Evolutionary conservation across 2,888 invertebrate genomes (phyloP).

Genomic region (Eudemis profundana): DNA sequence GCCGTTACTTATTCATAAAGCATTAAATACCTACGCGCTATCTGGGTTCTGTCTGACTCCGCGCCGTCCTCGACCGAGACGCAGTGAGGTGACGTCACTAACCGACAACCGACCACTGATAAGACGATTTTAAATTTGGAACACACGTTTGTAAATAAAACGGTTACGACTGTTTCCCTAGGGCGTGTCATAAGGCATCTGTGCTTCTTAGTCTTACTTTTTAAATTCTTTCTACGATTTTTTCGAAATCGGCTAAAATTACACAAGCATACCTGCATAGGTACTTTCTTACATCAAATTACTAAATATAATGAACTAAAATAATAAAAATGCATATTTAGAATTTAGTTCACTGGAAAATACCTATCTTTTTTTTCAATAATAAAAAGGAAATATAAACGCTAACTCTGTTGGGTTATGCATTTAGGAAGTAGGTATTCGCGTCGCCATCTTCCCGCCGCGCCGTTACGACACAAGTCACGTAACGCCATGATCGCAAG

Average conservation of each 20-base stretch:
- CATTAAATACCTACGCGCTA: slow-evolving; percentile 50
- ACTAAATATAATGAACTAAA: too few relatives aligned
- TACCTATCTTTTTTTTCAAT: too few relatives aligned
- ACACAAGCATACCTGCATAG: too few relatives aligned
- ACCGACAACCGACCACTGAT: slow-evolving; percentile 43
- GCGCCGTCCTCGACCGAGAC: slow-evolving; percentile 58
- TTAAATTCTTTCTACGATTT: background rate
- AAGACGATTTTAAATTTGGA: slow-evolving; percentile 39
- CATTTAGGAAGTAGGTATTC: slow-evolving; percentile 11
- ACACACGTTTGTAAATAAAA: slow-evolving; percentile 35
- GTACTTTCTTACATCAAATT: too few relatives aligned
- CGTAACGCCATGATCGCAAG: slow-evolving; percentile 62
- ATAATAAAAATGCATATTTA: too few relatives aligned
- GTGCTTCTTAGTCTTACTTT: background rate
- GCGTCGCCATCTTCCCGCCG: slow-evolving; percentile 44
- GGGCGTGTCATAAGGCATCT: background rate
- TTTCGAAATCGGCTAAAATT: too few relatives aligned
- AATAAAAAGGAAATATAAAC: too few relatives aligned
- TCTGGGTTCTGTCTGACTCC: slow-evolving; percentile 57
- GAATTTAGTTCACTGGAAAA: too few relatives aligned
- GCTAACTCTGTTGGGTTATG: background rate
- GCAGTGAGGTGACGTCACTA: slow-evolving; percentile 54
- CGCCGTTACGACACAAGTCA: slow-evolving; percentile 45
- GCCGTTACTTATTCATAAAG: slow-evolving; percentile 45
- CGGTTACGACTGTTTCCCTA: slow-evolving; percentile 9